Conservation (phyloP, 2,888 invertebrate species). For the Cordilura impudica region DNA sequence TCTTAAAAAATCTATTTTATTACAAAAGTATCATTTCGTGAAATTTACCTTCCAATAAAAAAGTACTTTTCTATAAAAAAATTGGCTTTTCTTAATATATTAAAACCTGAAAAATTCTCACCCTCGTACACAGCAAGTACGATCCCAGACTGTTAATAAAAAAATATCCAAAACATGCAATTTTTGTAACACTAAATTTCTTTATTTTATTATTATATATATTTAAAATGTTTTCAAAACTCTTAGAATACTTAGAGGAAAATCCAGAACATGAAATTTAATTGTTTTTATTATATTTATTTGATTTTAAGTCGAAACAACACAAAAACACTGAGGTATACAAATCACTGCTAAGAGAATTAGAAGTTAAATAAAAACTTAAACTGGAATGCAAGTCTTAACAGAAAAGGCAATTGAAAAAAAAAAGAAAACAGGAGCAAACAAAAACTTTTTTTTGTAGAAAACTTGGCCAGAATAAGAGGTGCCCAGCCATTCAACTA, state of each 20-base stretch:
- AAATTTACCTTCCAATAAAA: too few relatives aligned
- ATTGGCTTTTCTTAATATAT: too few relatives aligned
- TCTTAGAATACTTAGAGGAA: constrained; percentile 24
- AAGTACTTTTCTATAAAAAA: too few relatives aligned
- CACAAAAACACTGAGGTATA: constrained; percentile 47
- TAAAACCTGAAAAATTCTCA: too few relatives aligned
- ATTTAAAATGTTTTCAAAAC: too few relatives aligned
- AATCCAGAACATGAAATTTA: constrained; percentile 1
- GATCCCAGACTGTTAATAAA: too few relatives aligned
- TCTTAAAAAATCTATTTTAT: too few relatives aligned
- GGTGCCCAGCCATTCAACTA: constrained; percentile 8
- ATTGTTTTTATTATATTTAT: constrained; percentile 18
- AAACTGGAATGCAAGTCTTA: constrained; percentile 5
- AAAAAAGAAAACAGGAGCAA: constrained; percentile 4
- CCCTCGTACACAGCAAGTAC: too few relatives aligned
- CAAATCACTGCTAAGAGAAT: constrained; percentile 52
- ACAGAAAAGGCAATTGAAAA: background rate
- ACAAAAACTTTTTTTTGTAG: background rate
- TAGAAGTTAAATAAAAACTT: constrained; percentile 46
- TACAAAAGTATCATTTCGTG: too few relatives aligned
- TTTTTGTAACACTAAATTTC: too few relatives aligned
- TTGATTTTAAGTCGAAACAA: constrained; percentile 29
- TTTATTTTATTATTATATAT: too few relatives aligned
- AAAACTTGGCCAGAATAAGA: background rate
- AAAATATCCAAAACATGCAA: too few relatives aligned